Evolutionary conservation across 2,797 vertebrate genomes (phyloP), one percentile per base, ranked within the genome.

Genomic region (Anguilla megastoma): DNA sequence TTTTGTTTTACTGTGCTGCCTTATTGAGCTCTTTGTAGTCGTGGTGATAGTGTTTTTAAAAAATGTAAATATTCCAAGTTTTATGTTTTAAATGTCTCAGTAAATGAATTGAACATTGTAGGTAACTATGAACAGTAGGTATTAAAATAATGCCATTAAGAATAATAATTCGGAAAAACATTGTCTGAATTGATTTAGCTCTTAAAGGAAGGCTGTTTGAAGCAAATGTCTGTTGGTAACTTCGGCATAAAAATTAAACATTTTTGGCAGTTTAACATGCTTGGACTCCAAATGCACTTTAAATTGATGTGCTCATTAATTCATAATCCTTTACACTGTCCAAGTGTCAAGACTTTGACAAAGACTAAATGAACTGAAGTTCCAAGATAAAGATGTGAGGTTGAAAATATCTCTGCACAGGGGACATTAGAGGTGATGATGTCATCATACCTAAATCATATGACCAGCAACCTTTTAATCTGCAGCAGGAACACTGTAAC

Each of bases 21-120:
- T 33, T 87, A 84, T 33, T 58, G 30, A 89, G 82, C 74, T 56
- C 52, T 9, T 76, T 85, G 58, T 50, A 58, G n/a, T 41, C 79
- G 36, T 60, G 52, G 33, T 50, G 14, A 87, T n/a, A 82, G n/a
- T 12, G 24, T 86, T 18, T 54, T 10, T 30, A 0, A 71, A 30
- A 71, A 71, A 2, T 76, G 14, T 36, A 41, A 41, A 76, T 16
- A 76, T 76, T 76, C 74, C 18, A 41, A n/a, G 41, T 3, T 41
- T 18, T n/a, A 18, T 50, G 45, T 82, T 76, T 82, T 9, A 27
- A 82, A n/a, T 82, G 79, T 82, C 45, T 50, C 8, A 50, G 45
- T 21, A 50, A 50, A 48, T 6, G 9, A 48, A 82, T 50, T 24
- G 5, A n/a, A 24, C 45, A 82, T 48, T 79, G 7, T 50, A 48